Base-by-base conservation (phyloP, 2,888 invertebrate species). In the Resseliella maxima region DNA sequence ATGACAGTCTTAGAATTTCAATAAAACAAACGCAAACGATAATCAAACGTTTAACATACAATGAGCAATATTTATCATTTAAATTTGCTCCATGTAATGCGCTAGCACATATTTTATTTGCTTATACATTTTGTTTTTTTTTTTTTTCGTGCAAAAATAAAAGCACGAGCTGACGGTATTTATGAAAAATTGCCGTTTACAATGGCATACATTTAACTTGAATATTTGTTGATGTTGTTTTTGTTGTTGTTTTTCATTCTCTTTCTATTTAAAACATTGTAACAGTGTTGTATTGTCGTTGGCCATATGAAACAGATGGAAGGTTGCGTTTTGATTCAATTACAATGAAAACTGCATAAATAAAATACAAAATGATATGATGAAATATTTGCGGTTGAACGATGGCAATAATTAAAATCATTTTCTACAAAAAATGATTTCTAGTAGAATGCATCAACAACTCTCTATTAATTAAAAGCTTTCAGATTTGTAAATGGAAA, bases 311-410 rank as follows among this genome's bases (percentile, higher is more conserved):
- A n/a, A n/a, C n/a, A n/a, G n/a, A n/a, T n/a, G n/a, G n/a, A n/a
- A n/a, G n/a, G n/a, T n/a, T n/a, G n/a, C n/a, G n/a, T 3, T 27
- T 59, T 59, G 59, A 59, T 2, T n/a, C 41, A 41, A 41, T 41
- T 8, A 18, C 46, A 18, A 72, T 15, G 72, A 27, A 31, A 72
- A 31, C 31, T 72, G 72, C 31, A 31, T 35, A 72, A 31, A 31
- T 72, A 5, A 10, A 31, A 72, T 18, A 35, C n/a, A 1, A 31
- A 72, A 12, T 72, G 15, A 31, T 27, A n/a, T 31, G 31, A 72
- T 72, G 72, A 72, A 12, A 72, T 72, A 72, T 72, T 72, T 27
- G 35, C 27, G 72, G 72, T 72, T 72, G 35, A 72, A n/a, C 31
- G 72, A 35, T 35, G 27, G 12, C 31, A 31, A 31, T 72, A 72